Evolutionary conservation across 2,888 invertebrate genomes (phyloP), one percentile per base, ranked within the genome.

Genomic region (Eupithecia pulchellata): DNA sequence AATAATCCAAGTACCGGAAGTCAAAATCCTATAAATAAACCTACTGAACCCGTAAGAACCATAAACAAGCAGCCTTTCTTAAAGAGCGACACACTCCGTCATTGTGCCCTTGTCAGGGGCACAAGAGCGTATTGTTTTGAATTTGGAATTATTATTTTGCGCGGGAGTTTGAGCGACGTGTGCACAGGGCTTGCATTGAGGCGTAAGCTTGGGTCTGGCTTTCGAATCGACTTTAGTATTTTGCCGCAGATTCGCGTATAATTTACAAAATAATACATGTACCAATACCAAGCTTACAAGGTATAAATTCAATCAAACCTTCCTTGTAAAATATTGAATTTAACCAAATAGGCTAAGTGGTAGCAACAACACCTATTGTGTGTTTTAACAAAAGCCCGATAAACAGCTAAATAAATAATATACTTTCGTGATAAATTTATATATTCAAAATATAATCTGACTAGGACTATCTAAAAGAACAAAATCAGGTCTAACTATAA

Each of bases 81-180:
- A 72, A 64, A 68, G 68, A 39, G 39, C 68, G 57, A 55, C 52
- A 69, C 68, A 66, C 72, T 69, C 85, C 86, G 80, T 75, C 84
- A 83, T 86, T 87, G 84, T 86, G 84, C 80, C 82, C 84, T 84
- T 85, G 87, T 86, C 84, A 82, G 78, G 83, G 82, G 82, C 85
- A 85, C 81, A 82, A 77, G 82, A 79, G 72, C 77, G 82, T 85
- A 90, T 90, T 90, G 89, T 90, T 89, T 84, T 71, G 66, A 72
- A 74, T 75, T 74, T 72, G 57, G 61, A 52, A 65, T 68, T 64
- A 68, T 75, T 75, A 75, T 76, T 72, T 73, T 76, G 75, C 68
- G 66, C 70, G 42, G 39, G 57, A 66, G 73, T 72, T 71, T 72
- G 69, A 70, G 67, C 68, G 75, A 71, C 69, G 69, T 60, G 64